A percentile compares a stretch with the other conserved stretches of the same genome.
Evolutionary conservation across 2,888 invertebrate genomes (phyloP).

Genomic region (Automeris io): DNA sequence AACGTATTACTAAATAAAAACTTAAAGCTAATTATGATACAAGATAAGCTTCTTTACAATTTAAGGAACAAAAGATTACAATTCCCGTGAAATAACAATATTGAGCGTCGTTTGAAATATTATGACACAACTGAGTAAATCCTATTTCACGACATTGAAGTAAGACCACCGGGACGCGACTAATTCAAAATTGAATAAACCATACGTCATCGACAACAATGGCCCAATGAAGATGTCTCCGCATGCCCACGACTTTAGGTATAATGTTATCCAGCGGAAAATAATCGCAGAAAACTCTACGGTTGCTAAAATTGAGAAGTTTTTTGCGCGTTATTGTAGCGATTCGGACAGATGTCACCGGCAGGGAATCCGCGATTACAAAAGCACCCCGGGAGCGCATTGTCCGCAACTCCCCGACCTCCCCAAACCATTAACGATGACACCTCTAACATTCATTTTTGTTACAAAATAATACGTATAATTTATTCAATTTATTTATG

Average conservation of each 20-base stretch:
- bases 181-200: slow-evolving; percentile 57
- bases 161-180: slow-evolving; percentile 54
- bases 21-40: neutral
- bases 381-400: slow-evolving; percentile 70
- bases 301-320: slow-evolving; percentile 61
- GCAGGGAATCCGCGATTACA: slow-evolving; percentile 64
- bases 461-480: slow-evolving; percentile 65
- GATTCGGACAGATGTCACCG: slow-evolving; percentile 74
- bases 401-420: slow-evolving; percentile 55
- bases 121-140: slow-evolving; percentile 41
- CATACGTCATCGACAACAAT: slow-evolving; percentile 64
- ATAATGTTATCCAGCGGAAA: slow-evolving; percentile 43
- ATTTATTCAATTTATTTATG: slow-evolving; percentile 67
- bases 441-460: slow-evolving; percentile 65
- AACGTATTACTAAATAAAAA: too few species aligned
- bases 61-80: slow-evolving; percentile 10
- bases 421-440: slow-evolving; percentile 67
- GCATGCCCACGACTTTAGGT: slow-evolving; percentile 11
- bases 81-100: slow-evolving; percentile 35
- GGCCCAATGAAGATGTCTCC: slow-evolving; percentile 56
- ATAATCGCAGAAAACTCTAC: slow-evolving; percentile 55
- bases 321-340: slow-evolving; percentile 74
- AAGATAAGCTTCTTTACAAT: neutral
- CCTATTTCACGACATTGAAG: slow-evolving; percentile 21
- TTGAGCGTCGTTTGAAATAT: slow-evolving; percentile 54